Evolutionary conservation across 2,888 invertebrate genomes (phyloP).

Genomic region (Acanthosepion lycidas): DNA sequence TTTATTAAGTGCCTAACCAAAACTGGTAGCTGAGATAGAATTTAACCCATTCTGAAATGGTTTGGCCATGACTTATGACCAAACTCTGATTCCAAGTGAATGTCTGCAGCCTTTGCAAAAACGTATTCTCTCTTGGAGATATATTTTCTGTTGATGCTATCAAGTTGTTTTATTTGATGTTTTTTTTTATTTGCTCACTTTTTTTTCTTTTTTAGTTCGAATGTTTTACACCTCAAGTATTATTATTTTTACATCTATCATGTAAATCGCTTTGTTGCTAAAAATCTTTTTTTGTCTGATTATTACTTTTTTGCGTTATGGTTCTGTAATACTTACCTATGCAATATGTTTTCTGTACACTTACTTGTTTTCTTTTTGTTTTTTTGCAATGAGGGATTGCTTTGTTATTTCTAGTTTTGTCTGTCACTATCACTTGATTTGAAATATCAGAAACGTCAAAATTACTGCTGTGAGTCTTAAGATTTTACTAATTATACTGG

Average conservation of each 20-base stretch:
- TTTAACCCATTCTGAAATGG: background rate
- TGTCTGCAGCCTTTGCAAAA: background rate
- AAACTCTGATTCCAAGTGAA: background rate
- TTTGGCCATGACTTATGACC: background rate
- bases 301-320: too few species aligned
- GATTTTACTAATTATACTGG: too few species aligned
- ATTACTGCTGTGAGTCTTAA: too few species aligned
- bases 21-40: background rate
- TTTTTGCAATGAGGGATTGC: too few species aligned
- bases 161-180: background rate
- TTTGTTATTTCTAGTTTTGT: too few species aligned
- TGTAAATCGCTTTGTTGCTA: background rate
- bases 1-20: conserved; percentile 6
- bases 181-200: background rate
- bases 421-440: too few species aligned
- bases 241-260: background rate
- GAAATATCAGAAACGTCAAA: too few species aligned
- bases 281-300: background rate
- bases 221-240: background rate
- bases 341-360: too few species aligned
- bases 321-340: too few species aligned
- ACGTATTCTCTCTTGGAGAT: background rate
- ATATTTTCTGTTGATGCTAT: background rate
- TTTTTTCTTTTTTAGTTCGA: background rate
- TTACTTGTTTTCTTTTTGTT: too few species aligned